phyloP scores from a whole-genome alignment of 2,113 vertebrate genomes.

The Eolophus roseicapilla region DNA sequence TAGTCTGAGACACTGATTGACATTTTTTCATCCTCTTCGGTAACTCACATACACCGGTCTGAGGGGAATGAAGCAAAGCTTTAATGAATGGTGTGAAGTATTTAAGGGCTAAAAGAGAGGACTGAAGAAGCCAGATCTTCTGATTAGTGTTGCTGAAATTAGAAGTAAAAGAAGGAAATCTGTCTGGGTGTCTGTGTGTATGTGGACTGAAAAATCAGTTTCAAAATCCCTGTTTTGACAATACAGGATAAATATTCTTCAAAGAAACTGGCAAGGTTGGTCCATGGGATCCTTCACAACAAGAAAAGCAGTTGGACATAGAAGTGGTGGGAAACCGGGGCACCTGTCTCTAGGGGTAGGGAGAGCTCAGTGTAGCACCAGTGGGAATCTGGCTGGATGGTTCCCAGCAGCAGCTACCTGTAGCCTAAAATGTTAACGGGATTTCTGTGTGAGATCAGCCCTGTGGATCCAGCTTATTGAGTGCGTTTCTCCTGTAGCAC shows the following conservation, averaged over 20 bases:
- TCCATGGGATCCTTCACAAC: neutral
- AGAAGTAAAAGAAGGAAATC: neutral
- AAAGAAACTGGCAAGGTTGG: neutral
- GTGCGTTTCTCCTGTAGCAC: neutral
- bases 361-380: neutral
- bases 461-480: neutral
- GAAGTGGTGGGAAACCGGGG: neutral
- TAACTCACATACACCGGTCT: neutral
- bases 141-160: neutral
- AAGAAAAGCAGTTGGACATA: neutral
- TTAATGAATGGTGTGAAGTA: neutral
- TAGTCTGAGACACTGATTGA: neutral
- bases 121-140: neutral
- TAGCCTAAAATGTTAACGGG: neutral
- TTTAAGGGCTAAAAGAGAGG: neutral
- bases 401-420: neutral
- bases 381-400: neutral
- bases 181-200: neutral
- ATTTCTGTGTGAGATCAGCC: neutral
- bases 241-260: neutral
- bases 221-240: neutral
- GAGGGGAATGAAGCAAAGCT: neutral
- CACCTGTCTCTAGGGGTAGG: neutral
- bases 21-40: neutral
- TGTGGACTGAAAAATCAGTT: neutral